Base-by-base conservation (phyloP, 2,888 invertebrate genomes). In the Macrosoma leucophasiata region DNA sequence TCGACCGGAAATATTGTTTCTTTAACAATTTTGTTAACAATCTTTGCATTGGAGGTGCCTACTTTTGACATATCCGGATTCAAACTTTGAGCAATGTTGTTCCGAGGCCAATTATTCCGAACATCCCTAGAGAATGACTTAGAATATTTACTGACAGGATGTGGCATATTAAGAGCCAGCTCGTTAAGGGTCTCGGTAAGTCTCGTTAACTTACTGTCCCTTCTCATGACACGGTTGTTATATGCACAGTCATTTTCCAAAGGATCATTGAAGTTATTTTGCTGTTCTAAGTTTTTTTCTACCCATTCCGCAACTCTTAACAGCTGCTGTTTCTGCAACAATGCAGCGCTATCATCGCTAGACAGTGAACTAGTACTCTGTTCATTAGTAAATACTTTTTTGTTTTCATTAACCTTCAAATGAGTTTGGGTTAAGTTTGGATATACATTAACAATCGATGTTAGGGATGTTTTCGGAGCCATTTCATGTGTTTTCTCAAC, bases 241-340 rank as follows among this genome's bases (percentile, higher is more conserved):
- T 76, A 79, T 36, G 53, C 64, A 7, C 71, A 72, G 27, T 82
- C 82, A 9, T 84, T 79, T 30, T 81, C 82, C 13, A 78, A 42
- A 2, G 75, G 79, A 47, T 82, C 82, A 19, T 75, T 78, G 30
- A 71, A 71, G 47, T 65, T 84, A 31, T 79, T 84, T 39, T 82
- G 84, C 39, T 79, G 84, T 37, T 84, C 85, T 57, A 87, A 63
- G 52, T 88, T 90, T 48, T 87, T 88, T 61, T 91, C 89, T 11
- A 93, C 91, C 92, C 92, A 92, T 52, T 93, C 91, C 0, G 91
- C 92, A 7, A 93, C 92, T 48, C 91, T 79, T 11, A 88, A 87
- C 43, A 91, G 57, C 41, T 91, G 90, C 41, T 89, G 89, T 13
- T 88, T 86, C 33, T 88, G 85, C 34, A 89, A 50, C 44, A 88